Percentiles rank a stretch among this genome's conserved stretches.
phyloP scores from a whole-genome alignment of 2,888 invertebrate genomes.

The Oeneis ivallda region DNA sequence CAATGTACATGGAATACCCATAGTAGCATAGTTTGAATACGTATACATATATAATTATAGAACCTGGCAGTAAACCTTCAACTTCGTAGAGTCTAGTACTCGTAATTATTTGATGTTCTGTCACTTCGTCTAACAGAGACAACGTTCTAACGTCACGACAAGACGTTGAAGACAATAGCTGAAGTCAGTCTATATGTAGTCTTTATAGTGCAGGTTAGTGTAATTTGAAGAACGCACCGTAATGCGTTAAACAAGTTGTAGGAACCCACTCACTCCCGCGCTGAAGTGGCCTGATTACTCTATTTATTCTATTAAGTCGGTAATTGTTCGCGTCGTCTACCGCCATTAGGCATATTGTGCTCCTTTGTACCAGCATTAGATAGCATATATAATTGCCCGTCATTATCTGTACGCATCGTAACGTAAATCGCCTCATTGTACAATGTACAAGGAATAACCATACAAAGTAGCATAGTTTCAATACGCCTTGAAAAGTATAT shows the following conservation, averaged over 20 bases:
- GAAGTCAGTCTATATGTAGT: too few species aligned
- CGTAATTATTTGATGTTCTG: too few species aligned
- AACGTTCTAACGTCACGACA: too few species aligned
- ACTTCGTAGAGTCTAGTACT: too few species aligned
- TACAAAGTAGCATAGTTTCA: background rate
- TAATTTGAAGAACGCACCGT: slow-evolving; percentile 36
- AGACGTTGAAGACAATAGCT: too few species aligned
- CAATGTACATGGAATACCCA: background rate
- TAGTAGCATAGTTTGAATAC: background rate
- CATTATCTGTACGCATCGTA: slow-evolving; percentile 32
- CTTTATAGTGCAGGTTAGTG: background rate
- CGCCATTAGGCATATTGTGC: slow-evolving; percentile 73
- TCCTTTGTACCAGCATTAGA: slow-evolving; percentile 49
- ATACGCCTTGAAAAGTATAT: background rate
- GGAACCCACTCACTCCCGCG: slow-evolving; percentile 49
- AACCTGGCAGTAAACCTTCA: too few species aligned
- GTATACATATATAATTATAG: too few species aligned
- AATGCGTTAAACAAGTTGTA: slow-evolving; percentile 39
- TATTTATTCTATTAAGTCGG: slow-evolving; percentile 78
- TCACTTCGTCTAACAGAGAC: too few species aligned
- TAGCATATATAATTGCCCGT: slow-evolving; percentile 43
- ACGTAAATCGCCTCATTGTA: slow-evolving; percentile 13
- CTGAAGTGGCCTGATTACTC: slow-evolving; percentile 79
- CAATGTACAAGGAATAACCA: background rate
- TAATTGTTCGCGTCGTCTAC: slow-evolving; percentile 69